phyloP scores from a whole-genome alignment of 2,888 invertebrate genomes.

The Oegoconia quadripuncta region DNA sequence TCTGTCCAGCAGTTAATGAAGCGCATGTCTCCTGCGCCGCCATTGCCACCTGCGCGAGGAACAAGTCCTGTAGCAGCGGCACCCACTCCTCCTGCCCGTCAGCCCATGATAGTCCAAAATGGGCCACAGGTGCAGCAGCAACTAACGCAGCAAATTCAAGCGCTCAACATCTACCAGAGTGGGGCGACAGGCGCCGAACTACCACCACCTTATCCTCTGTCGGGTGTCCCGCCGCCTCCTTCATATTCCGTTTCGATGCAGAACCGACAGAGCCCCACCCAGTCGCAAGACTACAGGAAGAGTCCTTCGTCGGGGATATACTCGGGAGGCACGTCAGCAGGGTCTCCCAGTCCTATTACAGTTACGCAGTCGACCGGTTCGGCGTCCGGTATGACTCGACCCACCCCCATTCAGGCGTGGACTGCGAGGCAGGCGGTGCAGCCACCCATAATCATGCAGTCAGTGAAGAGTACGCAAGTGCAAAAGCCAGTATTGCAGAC shows the following conservation, averaged over 20 bases:
- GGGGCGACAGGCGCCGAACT: conserved; percentile 81
- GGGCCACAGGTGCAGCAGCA: conserved; percentile 91
- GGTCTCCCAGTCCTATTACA: conserved; percentile 90
- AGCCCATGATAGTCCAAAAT: conserved; percentile 90
- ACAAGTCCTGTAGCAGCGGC: conserved; percentile 87
- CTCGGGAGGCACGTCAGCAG: conserved; percentile 89
- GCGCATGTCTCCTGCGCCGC: conserved; percentile 82
- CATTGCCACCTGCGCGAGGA: conserved; percentile 81
- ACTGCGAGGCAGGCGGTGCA: conserved; percentile 93
- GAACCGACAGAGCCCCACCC: conserved; percentile 92
- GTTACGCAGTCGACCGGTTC: conserved; percentile 82
- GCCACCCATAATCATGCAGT: conserved; percentile 97
- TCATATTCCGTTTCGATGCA: conserved; percentile 92
- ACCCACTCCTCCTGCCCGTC: conserved; percentile 77
- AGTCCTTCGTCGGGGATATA: conserved; percentile 93
- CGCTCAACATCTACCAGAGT: conserved; percentile 86
- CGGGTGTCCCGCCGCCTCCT: conserved; percentile 86
- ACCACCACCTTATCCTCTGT: conserved; percentile 83
- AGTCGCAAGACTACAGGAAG: conserved; percentile 89
- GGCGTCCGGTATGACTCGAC: conserved; percentile 84
- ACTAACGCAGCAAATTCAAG: conserved; percentile 92
- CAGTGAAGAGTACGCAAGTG: conserved; percentile 96
- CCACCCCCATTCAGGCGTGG: conserved; percentile 91
- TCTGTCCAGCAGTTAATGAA: conserved; percentile 77
- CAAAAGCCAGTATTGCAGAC: conserved; percentile 97